Conservation (phyloP, 64 coral and sea anemone species). For the Anthopleura sola region DNA sequence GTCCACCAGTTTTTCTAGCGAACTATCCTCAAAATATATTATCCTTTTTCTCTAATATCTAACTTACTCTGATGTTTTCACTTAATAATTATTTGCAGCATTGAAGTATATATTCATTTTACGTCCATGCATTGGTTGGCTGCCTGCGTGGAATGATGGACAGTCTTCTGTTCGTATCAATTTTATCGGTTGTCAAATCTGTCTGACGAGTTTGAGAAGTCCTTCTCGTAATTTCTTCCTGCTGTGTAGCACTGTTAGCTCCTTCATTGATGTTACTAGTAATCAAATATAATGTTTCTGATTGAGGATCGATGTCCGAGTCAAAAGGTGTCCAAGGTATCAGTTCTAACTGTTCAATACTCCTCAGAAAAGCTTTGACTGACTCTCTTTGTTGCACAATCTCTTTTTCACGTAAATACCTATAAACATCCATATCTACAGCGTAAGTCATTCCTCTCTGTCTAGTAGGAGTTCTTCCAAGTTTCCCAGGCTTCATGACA, state of each 20-base stretch:
- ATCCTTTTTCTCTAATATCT: not conserved
- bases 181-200: not conserved
- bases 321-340: constrained; percentile 70
- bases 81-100: too few relatives aligned
- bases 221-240: not conserved
- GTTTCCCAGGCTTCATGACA: not conserved
- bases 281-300: not conserved
- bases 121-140: not conserved
- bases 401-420: constrained; percentile 65
- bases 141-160: not conserved
- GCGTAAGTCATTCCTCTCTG: constrained; percentile 29
- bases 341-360: constrained; percentile 55
- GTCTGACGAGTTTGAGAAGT: too few relatives aligned
- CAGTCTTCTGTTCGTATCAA: not conserved
- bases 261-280: constrained; percentile 4
- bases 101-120: not conserved
- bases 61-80: not conserved
- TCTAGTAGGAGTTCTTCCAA: not conserved
- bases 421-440: constrained; percentile 51
- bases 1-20: not conserved
- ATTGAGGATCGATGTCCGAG: not conserved
- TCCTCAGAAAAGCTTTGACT: constrained; percentile 60
- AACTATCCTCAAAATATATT: not conserved
- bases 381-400: constrained; percentile 39
- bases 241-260: not conserved